Evolutionary conservation across 2,797 vertebrate genomes (phyloP), one percentile per base, ranked within the genome.

Genomic region (Scyliorhinus canicula): DNA sequence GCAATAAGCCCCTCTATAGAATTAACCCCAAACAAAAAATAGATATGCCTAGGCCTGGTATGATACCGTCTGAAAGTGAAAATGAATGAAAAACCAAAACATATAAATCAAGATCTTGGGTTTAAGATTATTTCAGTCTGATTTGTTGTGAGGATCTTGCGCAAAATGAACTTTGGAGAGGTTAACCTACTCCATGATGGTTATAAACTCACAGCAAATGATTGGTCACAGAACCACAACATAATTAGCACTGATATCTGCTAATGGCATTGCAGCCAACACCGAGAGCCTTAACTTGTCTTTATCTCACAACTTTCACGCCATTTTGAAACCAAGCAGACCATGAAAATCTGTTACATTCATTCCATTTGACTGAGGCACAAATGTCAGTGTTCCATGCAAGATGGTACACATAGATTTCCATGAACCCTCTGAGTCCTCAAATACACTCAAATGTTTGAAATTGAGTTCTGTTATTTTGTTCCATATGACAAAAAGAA

Each of bases 321-420:
- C 88, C 65, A 91, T 91, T 57, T 91, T 91, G 88, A 91, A 91
- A 91, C 57, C 57, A 65, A 63, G n/a, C n/a, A 91, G 88, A 91
- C 88, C 88, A 65, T 91, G 44, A 91, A 91, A 63, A 91, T 44
- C 57, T 65, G 57, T 63, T 44, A 91, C 88, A 91, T 91, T 91
- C 88, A 91, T 91, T 91, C 88, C 57, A 26, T 65, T 91, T 40
- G 28, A 19, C 52, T 57, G 8, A 57, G 31, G 6, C 21, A 44
- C 55, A 63, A 91, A 63, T 91, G n/a, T 44, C n/a, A 91, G 88
- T 60, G 57, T 91, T 91, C 88, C 57, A 44, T 26, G 57, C 88
- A 63, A 65, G 85, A 40, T 91, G 88, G 57, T 40, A 65, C n/a
- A 40, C 52, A 88, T 1, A 21, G 1, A 90, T 60, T 57, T 60